Percentiles rank a stretch among this genome's conserved stretches.
phyloP scores from a whole-genome alignment of 2,888 invertebrate genomes.

The Stratiomys singularior region DNA sequence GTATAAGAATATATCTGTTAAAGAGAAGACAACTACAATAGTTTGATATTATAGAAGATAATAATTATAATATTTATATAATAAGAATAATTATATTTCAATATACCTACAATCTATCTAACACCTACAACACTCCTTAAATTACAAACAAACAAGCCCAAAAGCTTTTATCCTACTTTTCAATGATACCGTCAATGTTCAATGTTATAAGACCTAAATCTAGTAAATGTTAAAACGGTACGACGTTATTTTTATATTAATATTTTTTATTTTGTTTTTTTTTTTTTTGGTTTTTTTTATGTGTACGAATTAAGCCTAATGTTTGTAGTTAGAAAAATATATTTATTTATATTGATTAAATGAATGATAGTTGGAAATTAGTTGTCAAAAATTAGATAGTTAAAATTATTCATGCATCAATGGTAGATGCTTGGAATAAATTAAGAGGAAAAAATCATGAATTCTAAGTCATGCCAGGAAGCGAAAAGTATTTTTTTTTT shows the following conservation, averaged over 20 bases:
- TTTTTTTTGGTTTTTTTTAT: neutral
- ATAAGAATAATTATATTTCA: conserved; percentile 9
- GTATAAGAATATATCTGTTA: neutral
- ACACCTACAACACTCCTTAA: neutral
- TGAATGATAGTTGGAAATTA: no score
- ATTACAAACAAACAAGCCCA: no score
- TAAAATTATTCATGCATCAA: no score
- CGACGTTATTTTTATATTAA: conserved; percentile 17
- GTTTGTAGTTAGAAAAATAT: conserved; percentile 14
- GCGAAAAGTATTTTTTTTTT: no score
- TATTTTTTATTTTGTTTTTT: no score
- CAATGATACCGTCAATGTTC: neutral
- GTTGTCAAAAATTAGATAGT: no score
- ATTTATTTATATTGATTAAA: no score
- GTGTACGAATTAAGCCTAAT: neutral
- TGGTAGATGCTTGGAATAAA: no score
- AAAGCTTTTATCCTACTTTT: no score
- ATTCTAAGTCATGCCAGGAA: no score
- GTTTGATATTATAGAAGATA: conserved; percentile 8
- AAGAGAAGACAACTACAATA: conserved; percentile 32
- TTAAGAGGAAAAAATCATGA: no score
- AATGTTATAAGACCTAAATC: neutral
- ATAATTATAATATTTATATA: neutral
- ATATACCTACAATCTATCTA: conserved; percentile 4
- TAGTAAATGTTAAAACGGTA: conserved; percentile 46